These are phyloP conservation scores for Magallana nippona DNA, from an alignment of 2,888 invertebrate species.

Conservation along the genomic window DNA sequence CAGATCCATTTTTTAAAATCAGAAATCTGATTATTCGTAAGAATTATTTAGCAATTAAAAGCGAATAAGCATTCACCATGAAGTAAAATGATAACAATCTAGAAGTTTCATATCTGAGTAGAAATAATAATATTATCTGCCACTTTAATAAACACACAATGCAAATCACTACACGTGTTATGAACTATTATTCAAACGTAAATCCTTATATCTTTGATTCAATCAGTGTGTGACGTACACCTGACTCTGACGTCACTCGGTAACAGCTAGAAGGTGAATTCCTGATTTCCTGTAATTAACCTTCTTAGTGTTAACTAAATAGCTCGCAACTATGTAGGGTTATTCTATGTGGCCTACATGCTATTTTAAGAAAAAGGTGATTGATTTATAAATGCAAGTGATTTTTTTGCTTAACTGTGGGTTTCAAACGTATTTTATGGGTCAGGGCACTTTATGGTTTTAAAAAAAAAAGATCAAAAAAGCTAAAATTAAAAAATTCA, in stretches of 20 bases:
- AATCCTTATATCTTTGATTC: not conserved
- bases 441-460: constrained; percentile 5
- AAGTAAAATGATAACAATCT: too few species aligned
- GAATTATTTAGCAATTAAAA: too few species aligned
- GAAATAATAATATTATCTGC: too few species aligned
- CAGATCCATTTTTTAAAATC: too few species aligned
- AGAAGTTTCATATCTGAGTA: too few species aligned
- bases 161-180: not conserved
- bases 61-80: too few species aligned
- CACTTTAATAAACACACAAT: too few species aligned
- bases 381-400: not conserved
- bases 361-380: constrained; percentile 1
- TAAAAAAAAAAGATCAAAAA: not conserved
- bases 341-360: not conserved
- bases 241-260: constrained; percentile 9
- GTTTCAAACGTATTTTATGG: not conserved
- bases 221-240: not conserved
- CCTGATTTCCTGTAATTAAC: constrained; percentile 6
- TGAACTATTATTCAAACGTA: not conserved
- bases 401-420: not conserved
- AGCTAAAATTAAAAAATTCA: not conserved
- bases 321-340: not conserved
- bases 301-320: not conserved
- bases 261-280: constrained; percentile 13
- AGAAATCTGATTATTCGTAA: too few species aligned